These are phyloP conservation scores for Pithys albifrons DNA, from an alignment of 2,113 vertebrate species.

Conservation along the genomic window DNA sequence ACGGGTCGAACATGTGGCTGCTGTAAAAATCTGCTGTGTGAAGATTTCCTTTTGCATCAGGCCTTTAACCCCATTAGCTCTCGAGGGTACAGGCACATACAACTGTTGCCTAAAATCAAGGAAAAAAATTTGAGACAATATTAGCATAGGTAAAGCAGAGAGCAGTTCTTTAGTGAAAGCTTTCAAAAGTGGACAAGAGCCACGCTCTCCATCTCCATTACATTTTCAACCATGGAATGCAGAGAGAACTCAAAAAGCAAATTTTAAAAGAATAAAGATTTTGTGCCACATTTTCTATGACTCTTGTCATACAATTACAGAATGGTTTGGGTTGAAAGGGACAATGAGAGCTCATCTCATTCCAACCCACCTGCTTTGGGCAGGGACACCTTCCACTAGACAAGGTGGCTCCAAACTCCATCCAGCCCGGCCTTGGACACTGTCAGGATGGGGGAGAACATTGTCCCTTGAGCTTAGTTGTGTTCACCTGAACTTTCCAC, in stretches of 20 bases:
- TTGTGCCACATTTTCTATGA: background rate
- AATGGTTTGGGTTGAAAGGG: background rate
- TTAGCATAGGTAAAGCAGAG: too few species aligned
- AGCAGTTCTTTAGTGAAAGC: too few species aligned
- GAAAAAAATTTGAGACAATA: too few species aligned
- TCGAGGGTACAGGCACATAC: background rate
- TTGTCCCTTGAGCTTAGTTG: background rate
- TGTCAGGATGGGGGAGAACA: background rate
- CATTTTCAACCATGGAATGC: background rate
- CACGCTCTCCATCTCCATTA: background rate
- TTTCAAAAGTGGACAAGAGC: background rate
- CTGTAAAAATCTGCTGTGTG: background rate
- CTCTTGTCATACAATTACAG: background rate
- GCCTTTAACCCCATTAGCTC: background rate
- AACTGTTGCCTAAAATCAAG: background rate
- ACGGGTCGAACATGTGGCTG: slow-evolving; percentile 3
- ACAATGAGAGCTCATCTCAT: background rate
- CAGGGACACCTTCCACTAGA: background rate
- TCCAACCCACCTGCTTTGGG: background rate
- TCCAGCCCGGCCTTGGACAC: background rate
- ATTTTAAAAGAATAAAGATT: background rate
- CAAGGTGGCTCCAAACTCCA: background rate
- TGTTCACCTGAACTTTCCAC: background rate
- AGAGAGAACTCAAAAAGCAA: background rate
- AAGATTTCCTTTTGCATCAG: background rate